Evolutionary conservation across 1,140 invertebrate genomes (phyloP).

Genomic region (Zaprionus ornatus): DNA sequence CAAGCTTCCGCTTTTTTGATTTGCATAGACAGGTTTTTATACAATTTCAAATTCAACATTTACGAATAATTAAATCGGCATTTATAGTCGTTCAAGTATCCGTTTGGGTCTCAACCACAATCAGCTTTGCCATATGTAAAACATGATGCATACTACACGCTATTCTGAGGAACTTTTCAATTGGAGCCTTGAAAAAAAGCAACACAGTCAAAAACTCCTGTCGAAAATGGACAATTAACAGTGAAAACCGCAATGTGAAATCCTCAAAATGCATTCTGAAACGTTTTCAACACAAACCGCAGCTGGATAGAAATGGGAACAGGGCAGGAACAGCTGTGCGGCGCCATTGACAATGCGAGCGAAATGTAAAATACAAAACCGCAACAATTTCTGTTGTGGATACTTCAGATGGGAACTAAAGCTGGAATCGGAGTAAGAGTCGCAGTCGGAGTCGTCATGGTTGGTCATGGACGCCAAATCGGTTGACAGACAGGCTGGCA

Average conservation of each 20-base stretch:
- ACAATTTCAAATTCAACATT: not conserved
- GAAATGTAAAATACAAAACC: constrained; percentile 64
- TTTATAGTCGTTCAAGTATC: not conserved
- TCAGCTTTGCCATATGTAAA: not conserved
- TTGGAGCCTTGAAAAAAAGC: not conserved
- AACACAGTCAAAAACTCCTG: constrained; percentile 1
- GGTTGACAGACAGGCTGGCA: constrained; percentile 73
- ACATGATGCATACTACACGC: not conserved
- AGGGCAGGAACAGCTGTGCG: constrained; percentile 53
- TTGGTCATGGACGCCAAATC: constrained; percentile 79
- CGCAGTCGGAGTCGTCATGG: constrained; percentile 58
- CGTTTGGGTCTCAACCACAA: not conserved
- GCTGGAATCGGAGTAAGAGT: constrained; percentile 14
- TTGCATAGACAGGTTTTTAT: not conserved
- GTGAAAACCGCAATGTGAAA: constrained; percentile 41
- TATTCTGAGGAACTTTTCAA: not conserved
- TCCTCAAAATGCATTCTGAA: constrained; percentile 40
- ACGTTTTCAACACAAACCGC: constrained; percentile 51
- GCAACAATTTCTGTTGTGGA: constrained; percentile 24
- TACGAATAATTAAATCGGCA: not conserved
- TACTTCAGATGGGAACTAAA: not conserved
- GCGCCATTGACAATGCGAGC: constrained; percentile 55
- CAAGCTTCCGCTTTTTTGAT: too few species aligned
- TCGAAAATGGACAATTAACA: constrained; percentile 10
- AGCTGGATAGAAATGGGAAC: constrained; percentile 38